These are phyloP conservation scores for Microtus oregoni DNA, from an alignment of 2,113 vertebrate species.

Conservation along the genomic window DNA sequence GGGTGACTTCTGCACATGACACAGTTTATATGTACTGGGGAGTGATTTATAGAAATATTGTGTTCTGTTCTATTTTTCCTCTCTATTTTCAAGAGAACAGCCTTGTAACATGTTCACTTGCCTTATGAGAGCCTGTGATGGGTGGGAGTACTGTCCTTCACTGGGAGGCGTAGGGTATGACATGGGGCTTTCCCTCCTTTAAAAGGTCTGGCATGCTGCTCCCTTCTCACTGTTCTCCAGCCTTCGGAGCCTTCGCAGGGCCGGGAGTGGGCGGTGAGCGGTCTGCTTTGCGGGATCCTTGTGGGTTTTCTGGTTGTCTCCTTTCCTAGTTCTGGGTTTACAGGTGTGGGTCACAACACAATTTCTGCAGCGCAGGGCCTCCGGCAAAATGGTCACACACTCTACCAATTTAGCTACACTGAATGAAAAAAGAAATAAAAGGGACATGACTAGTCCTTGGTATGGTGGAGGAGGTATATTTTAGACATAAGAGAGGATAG, in stretches of 20 bases:
- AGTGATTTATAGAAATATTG: background rate
- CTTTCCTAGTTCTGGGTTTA: background rate
- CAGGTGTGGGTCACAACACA: background rate
- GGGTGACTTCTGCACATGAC: background rate
- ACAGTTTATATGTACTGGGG: background rate
- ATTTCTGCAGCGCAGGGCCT: no score
- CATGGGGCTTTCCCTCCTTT: background rate
- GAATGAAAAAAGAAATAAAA: background rate
- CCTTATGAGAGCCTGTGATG: background rate
- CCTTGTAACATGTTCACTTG: background rate
- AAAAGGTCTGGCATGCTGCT: background rate
- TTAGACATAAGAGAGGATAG: background rate
- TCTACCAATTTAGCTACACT: background rate
- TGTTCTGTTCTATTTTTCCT: background rate
- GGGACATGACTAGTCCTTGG: no score
- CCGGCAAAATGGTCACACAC: background rate
- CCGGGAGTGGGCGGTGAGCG: background rate
- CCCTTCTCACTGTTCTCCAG: no score
- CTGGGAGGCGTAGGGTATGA: background rate
- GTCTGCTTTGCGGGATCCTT: background rate
- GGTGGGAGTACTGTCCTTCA: background rate
- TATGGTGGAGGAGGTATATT: background rate
- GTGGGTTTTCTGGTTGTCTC: background rate
- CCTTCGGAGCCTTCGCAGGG: background rate
- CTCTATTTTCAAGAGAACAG: background rate